Base-by-base conservation (phyloP, 2,113 vertebrate genomes). In the Anoplopoma fimbria region DNA sequence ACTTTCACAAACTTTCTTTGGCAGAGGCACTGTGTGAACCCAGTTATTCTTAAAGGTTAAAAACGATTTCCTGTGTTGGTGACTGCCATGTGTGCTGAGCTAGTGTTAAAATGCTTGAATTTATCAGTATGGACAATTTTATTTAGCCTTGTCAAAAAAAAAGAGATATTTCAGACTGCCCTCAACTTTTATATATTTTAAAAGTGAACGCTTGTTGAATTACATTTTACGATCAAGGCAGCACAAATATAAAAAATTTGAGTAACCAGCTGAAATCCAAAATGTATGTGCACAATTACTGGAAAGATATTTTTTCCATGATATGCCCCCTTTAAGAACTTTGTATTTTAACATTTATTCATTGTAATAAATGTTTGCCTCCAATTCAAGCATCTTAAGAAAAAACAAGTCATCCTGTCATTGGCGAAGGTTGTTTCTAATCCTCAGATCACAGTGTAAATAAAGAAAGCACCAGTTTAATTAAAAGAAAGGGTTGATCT, bases 21-120 rank as follows among this genome's bases (percentile, higher is more conserved):
- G 47, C 62, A 79, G 81, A 93, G 92, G 89, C 92, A 93, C 90
- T 60, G 33, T 64, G 81, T 91, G 87, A 85, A 33, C 74, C 38
- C 33, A 69, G 55, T 25, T 49, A 74, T 40, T 69, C 1, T 62
- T 58, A 34, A 58, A 83, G 53, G 19, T 42, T 31, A 27, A 57
- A 77, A 53, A 31, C 17, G 12, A 51, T 49, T 72, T 45, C n/a
- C 17, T 65, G 27, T 64, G 47, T 60, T 25, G 14, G 0, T 29
- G 12, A 61, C 2, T 36, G 61, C 47, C 68, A 29, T 53, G n/a
- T 60, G 33, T 58, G 65, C 34, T 61, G 67, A 73, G 45, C 19
- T 27, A 61, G 19, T 17, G 53, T 29, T 10, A 53, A 57, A 29
- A 61, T 45, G 4, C 42, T 61, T 64, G 9, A 36, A 51, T 58